Evolutionary conservation across 2,113 vertebrate genomes (phyloP).

Genomic region (Stegastes partitus): DNA sequence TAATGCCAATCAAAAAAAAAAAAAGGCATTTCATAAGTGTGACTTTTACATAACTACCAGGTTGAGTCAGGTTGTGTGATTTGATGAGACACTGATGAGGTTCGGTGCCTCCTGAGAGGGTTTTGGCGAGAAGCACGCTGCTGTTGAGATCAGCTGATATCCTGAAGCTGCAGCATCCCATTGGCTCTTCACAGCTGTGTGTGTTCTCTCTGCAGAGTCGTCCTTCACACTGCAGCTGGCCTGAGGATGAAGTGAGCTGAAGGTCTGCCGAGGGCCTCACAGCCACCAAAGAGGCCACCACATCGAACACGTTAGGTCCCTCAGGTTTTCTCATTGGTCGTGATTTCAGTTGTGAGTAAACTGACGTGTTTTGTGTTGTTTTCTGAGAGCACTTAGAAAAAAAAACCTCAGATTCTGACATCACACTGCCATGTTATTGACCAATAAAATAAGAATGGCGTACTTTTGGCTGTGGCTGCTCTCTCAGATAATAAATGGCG

Average conservation of each 20-base stretch:
- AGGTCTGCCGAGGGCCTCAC: background rate
- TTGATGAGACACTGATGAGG: background rate
- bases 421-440: background rate
- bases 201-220: background rate
- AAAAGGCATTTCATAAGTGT: no score
- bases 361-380: background rate
- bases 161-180: background rate
- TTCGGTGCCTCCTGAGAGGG: background rate
- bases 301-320: background rate
- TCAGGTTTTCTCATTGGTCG: background rate
- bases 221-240: background rate
- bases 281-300: background rate
- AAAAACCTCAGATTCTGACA: background rate
- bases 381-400: background rate
- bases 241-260: background rate
- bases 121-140: background rate
- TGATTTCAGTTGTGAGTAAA: background rate
- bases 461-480: no score
- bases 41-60: no score
- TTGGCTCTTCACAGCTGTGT: background rate
- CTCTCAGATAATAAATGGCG: no score
- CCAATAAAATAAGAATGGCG: background rate
- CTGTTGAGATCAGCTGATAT: constrained; percentile 1
- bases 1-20: background rate
- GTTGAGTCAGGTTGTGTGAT: background rate